Conservation (phyloP, 2,113 vertebrate genomes). For the Triplophysa siluroides region DNA sequence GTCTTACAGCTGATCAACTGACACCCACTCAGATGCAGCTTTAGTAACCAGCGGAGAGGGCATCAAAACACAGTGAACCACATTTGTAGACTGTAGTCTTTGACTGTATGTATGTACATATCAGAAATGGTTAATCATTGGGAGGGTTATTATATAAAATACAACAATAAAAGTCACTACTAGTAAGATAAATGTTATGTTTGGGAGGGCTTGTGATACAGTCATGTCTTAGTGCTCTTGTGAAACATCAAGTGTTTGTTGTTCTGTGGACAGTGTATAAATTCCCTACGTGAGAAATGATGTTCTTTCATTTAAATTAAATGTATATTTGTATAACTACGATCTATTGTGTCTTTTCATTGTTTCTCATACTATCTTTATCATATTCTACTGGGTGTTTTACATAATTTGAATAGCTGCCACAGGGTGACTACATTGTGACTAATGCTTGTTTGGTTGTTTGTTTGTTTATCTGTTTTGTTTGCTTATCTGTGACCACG, state of each 20-base stretch:
- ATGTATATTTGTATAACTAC: too few relatives aligned
- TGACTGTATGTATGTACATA: neutral
- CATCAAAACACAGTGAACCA: slow-evolving; percentile 1
- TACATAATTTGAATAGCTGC: too few relatives aligned
- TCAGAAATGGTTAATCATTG: neutral
- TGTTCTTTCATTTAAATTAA: too few relatives aligned
- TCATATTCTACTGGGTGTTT: neutral
- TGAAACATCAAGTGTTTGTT: too few relatives aligned
- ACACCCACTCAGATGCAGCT: neutral
- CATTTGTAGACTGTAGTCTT: slow-evolving; percentile 24
- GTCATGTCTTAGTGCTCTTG: too few relatives aligned
- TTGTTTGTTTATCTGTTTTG: slow-evolving; percentile 36
- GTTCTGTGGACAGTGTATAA: too few relatives aligned
- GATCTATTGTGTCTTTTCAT: too few relatives aligned
- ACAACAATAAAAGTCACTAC: neutral
- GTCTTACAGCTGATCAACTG: slow-evolving; percentile 45
- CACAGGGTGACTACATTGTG: neutral
- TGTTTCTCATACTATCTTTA: neutral
- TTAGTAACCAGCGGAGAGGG: slow-evolving; percentile 1
- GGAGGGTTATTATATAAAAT: neutral
- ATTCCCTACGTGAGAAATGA: too few relatives aligned
- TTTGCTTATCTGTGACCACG: slow-evolving; percentile 30
- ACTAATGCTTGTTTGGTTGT: slow-evolving; percentile 21
- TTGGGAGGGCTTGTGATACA: neutral
- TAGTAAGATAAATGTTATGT: neutral